phyloP scores from a whole-genome alignment of 2,113 vertebrate genomes.

The Pelusios castaneus region DNA sequence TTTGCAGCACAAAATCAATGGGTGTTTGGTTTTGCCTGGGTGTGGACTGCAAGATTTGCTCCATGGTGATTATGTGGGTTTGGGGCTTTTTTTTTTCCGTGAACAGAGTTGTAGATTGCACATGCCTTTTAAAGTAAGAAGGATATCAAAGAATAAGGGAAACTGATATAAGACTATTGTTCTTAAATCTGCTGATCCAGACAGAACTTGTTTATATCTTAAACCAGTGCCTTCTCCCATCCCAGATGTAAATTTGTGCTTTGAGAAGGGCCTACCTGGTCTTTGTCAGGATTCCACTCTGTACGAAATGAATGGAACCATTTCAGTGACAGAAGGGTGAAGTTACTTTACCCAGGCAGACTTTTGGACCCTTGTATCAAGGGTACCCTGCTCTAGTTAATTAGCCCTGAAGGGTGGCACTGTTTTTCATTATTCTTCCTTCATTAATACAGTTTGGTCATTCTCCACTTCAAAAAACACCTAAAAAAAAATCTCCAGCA shows the following conservation, averaged over 20 bases:
- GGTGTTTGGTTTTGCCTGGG: neutral
- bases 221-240: neutral
- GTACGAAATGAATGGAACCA: neutral
- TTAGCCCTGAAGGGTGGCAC: neutral
- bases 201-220: neutral
- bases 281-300: neutral
- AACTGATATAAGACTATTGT: neutral
- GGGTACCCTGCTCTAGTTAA: neutral
- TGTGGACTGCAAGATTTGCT: neutral
- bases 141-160: neutral
- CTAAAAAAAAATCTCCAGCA: too few relatives aligned
- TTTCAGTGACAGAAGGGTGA: constrained; percentile 25
- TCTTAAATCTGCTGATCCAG: neutral
- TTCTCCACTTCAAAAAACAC: neutral
- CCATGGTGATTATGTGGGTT: too few relatives aligned
- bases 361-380: neutral
- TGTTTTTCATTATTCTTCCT: neutral
- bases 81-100: neutral
- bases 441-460: neutral
- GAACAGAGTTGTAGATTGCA: neutral
- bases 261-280: neutral
- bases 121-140: neutral
- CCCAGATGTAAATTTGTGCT: neutral
- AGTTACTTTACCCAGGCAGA: constrained; percentile 2
- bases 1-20: neutral